Conservation (phyloP, 2,113 vertebrate species). For the Vulpes vulpes region DNA sequence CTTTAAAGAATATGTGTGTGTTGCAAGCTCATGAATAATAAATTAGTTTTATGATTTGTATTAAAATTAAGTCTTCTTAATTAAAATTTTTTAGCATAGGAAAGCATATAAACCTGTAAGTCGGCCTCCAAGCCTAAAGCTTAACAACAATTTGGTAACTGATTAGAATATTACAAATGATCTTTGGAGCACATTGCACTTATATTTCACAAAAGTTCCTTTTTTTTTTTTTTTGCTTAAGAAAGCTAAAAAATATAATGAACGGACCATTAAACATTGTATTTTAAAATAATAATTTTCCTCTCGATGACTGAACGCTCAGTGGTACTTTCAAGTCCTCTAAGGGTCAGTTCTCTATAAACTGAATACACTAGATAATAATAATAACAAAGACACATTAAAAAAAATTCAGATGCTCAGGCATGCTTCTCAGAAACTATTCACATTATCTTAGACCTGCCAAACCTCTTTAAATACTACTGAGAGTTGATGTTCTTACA, state of each 20-base stretch:
- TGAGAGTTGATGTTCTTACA: constrained; percentile 52
- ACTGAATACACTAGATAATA: constrained; percentile 21
- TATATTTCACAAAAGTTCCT: not conserved
- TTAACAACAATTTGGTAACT: constrained; percentile 41
- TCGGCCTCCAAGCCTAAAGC: not conserved
- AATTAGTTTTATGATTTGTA: constrained; percentile 40
- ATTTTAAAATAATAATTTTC: constrained; percentile 53
- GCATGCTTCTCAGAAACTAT: constrained; percentile 37
- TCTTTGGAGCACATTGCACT: not conserved
- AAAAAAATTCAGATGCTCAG: constrained; percentile 47
- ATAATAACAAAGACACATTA: constrained; percentile 6
- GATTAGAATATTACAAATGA: constrained; percentile 48
- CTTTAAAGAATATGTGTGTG: not conserved
- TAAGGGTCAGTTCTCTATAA: not conserved
- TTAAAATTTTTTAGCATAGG: constrained; percentile 24
- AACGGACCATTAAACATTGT: not conserved
- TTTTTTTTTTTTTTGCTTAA: not conserved
- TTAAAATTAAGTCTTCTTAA: constrained; percentile 42
- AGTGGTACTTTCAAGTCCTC: not conserved
- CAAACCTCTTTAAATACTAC: constrained; percentile 54
- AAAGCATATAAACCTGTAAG: constrained; percentile 43
- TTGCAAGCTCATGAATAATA: not conserved
- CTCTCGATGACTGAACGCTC: not conserved
- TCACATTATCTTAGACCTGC: constrained; percentile 54
- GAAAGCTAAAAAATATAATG: not conserved